Conservation (phyloP, 2,113 vertebrate species). For the Bucco capensis region DNA sequence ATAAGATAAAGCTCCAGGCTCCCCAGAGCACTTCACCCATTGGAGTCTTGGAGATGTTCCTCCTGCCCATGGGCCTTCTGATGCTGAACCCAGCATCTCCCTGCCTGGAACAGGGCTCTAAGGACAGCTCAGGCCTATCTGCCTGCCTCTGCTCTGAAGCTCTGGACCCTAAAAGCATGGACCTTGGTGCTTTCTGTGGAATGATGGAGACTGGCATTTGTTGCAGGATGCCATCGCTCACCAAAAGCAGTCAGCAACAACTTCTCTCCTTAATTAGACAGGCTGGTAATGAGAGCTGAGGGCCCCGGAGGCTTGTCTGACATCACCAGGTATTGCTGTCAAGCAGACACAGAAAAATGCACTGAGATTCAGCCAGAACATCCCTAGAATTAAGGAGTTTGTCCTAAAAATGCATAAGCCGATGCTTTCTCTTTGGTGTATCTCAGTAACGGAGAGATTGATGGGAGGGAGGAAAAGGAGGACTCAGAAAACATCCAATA, state of each 20-base stretch:
- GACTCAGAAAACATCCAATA: not conserved
- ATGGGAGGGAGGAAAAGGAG: not conserved
- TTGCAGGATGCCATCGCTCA: not conserved
- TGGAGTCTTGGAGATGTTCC: not conserved
- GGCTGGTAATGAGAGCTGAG: constrained; percentile 26
- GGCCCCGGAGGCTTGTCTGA: constrained; percentile 49
- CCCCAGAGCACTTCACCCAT: not conserved
- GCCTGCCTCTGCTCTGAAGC: not conserved
- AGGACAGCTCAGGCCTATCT: not conserved
- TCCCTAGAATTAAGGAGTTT: not conserved
- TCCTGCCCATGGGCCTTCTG: not conserved
- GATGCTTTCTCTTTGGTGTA: not conserved
- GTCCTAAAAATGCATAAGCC: not conserved
- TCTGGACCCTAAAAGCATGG: not conserved
- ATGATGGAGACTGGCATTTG: not conserved
- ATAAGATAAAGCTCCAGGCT: constrained; percentile 1
- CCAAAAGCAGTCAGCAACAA: constrained; percentile 11
- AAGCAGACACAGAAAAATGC: constrained; percentile 31
- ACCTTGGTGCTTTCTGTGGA: not conserved
- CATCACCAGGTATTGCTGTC: constrained; percentile 58
- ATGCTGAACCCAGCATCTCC: not conserved
- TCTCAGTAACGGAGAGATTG: not conserved
- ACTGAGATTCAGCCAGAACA: not conserved
- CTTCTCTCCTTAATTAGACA: constrained; percentile 48
- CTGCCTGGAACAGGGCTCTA: not conserved